Evolutionary conservation across 2,113 vertebrate species (phyloP), one percentile per base, ranked within the genome.

Genomic region (Seriola aureovittata): DNA sequence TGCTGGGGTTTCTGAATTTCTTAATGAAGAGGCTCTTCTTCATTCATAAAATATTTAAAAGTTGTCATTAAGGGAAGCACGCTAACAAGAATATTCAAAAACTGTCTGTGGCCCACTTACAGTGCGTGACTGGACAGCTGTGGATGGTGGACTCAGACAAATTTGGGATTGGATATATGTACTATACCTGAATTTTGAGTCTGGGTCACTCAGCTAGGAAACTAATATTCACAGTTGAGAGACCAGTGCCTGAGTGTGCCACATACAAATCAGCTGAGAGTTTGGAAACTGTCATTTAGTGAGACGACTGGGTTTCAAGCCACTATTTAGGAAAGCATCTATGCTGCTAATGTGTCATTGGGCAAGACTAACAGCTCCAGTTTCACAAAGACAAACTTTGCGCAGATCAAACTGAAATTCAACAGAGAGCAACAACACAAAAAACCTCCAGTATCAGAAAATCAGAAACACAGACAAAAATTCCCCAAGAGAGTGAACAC

Each of bases 201-300:
- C 29, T 11, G 10, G 72, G 36, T 80, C 72, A 82, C 84, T 82
- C 65, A 58, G 62, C 66, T 71, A 32, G 46, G 38, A 75, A 88
- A 86, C 71, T 84, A 83, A 83, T 81, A 81, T 81, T 70, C 68
- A 83, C 83, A 89, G 78, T 14, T 71, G 80, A 89, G 70, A 50
- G 55, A 58, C 42, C 68, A 54, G 62, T 12, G 42, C 74, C 74
- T 3, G 2, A 14, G 32, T 36, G 74, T 72, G 81, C 70, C 63
- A 48, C 80, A 57, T 71, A 71, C 71, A 78, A 81, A 80, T 79
- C 74, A 80, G 65, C 70, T 36, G 55, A 65, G 50, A 25, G 66
- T 42, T 66, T 29, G 4, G 44, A 25, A 32, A 44, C 50, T 40
- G 63, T 74, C 29, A 21, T 40, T 68, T 12, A 63, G n/a, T 29